Evolutionary conservation across 2,113 vertebrate species (phyloP).

Genomic region (Aramus guarauna): DNA sequence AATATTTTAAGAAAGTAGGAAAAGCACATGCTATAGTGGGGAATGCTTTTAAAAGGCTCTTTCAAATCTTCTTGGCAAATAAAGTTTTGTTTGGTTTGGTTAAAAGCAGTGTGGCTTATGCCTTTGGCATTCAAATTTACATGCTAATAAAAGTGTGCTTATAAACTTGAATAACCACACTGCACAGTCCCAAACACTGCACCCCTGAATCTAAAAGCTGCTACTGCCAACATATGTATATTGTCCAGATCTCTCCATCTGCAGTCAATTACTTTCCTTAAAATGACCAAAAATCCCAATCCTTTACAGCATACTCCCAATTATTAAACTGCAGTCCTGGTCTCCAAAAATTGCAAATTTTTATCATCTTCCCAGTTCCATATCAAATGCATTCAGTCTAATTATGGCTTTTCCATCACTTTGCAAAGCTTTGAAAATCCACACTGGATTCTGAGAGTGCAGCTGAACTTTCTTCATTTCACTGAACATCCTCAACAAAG

Average conservation of each 20-base stretch:
- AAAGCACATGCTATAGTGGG: background rate
- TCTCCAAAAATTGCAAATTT: background rate
- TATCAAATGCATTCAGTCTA: background rate
- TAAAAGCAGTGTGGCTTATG: constrained; percentile 31
- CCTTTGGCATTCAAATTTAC: constrained; percentile 55
- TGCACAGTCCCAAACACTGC: constrained; percentile 23
- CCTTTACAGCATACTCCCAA: constrained; percentile 46
- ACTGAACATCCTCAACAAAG: background rate
- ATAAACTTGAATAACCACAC: constrained; percentile 47
- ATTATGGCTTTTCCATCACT: constrained; percentile 8
- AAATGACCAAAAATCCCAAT: constrained; percentile 60
- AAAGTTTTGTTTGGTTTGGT: constrained; percentile 46
- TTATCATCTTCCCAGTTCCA: background rate
- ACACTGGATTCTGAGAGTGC: background rate
- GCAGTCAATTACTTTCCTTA: constrained; percentile 68
- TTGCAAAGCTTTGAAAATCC: constrained; percentile 15
- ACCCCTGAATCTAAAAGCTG: constrained; percentile 22
- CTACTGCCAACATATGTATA: constrained; percentile 55
- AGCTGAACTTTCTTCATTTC: background rate
- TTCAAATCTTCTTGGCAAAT: constrained; percentile 53
- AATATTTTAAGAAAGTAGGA: constrained; percentile 11
- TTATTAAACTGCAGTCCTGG: constrained; percentile 30
- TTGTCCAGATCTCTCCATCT: constrained; percentile 60
- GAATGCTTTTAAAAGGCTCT: constrained; percentile 24
- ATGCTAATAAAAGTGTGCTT: constrained; percentile 53